Evolutionary conservation across 2,888 invertebrate genomes (phyloP).

Genomic region (Ophioninae sp.): DNA sequence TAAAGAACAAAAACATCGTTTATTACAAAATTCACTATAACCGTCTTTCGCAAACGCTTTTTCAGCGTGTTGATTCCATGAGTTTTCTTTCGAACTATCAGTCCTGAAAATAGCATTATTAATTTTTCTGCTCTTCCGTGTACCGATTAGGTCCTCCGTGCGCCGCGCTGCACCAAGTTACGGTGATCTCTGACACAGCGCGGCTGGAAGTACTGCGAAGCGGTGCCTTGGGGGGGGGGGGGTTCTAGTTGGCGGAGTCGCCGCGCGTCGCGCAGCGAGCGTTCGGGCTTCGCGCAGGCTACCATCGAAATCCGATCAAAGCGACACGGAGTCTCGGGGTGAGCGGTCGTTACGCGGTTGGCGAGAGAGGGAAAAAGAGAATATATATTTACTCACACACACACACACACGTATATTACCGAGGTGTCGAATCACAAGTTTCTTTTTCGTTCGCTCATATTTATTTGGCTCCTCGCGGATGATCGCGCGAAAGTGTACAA

Average conservation of each 20-base stretch:
- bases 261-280: conserved; percentile 66
- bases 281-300: conserved; percentile 62
- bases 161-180: neutral
- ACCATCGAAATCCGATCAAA: conserved; percentile 71
- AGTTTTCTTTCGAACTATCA: neutral
- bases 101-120: neutral
- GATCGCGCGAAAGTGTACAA: conserved; percentile 51
- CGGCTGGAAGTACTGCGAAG: conserved; percentile 1
- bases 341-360: conserved; percentile 73
- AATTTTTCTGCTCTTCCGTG: neutral
- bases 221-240: conserved; percentile 11
- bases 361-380: conserved; percentile 48
- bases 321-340: conserved; percentile 73
- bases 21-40: neutral
- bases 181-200: conserved; percentile 12
- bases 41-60: neutral
- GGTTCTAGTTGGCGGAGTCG: conserved; percentile 46
- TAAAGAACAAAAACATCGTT: neutral
- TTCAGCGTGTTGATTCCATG: neutral
- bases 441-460: conserved; percentile 34
- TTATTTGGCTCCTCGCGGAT: conserved; percentile 11
- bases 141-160: neutral
- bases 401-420: conserved; percentile 9
- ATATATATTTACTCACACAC: conserved; percentile 18
- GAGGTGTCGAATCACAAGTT: conserved; percentile 39